phyloP scores from a whole-genome alignment of 92 coral and sea anemone species.

The Heliopora coerulea region DNA sequence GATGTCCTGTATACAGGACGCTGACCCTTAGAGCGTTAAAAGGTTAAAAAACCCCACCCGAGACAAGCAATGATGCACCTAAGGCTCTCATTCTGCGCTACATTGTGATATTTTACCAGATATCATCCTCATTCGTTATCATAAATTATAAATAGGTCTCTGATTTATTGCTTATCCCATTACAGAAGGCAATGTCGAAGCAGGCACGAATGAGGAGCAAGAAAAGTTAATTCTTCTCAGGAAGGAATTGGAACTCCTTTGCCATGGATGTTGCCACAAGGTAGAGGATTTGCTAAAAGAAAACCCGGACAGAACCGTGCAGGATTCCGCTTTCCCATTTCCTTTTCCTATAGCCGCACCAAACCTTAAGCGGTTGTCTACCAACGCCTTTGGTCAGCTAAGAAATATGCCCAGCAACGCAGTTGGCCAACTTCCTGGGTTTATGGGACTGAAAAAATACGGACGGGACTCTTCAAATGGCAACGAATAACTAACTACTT shows the following conservation, averaged over 20 bases:
- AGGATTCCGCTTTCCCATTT: neutral
- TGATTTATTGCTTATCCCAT: too few relatives aligned
- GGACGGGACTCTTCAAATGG: conserved; percentile 2
- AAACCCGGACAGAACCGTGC: neutral
- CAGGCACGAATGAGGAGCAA: neutral
- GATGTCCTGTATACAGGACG: too few relatives aligned
- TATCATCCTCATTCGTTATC: too few relatives aligned
- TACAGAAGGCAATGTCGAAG: neutral
- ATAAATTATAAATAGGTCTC: too few relatives aligned
- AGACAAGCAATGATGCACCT: too few relatives aligned
- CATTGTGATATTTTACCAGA: too few relatives aligned
- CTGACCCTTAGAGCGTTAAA: too few relatives aligned
- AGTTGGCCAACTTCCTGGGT: neutral
- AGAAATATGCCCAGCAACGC: neutral
- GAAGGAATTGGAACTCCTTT: neutral
- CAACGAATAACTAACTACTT: too few relatives aligned
- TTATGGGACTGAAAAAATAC: neutral
- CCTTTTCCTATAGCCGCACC: neutral
- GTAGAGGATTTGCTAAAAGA: neutral
- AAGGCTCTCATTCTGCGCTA: too few relatives aligned
- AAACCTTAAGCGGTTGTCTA: neutral
- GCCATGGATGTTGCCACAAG: neutral
- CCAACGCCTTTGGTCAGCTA: conserved; percentile 6
- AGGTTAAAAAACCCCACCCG: too few relatives aligned
- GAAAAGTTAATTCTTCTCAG: neutral